phyloP scores from a whole-genome alignment of 2,113 vertebrate genomes.

The Eretmochelys imbricata region DNA sequence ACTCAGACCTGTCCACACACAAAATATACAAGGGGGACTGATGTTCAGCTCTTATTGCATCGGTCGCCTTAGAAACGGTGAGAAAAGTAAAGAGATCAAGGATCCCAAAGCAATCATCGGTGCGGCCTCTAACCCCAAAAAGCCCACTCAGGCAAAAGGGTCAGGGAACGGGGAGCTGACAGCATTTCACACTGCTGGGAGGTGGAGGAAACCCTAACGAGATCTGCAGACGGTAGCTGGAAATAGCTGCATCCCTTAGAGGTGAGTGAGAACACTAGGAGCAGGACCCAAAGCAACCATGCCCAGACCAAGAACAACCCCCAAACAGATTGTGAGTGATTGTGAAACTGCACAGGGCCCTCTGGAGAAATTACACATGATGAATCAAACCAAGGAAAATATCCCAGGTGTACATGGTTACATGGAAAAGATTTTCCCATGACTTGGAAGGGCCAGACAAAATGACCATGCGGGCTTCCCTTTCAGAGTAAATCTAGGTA shows the following conservation, averaged over 20 bases:
- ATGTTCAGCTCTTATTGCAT: rapidly evolving
- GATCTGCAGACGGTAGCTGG: rapidly evolving
- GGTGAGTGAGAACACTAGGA: neutral
- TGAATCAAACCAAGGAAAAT: neutral
- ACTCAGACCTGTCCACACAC: neutral
- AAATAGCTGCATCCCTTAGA: neutral
- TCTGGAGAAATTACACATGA: neutral
- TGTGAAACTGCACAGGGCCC: neutral
- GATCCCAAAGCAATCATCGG: rapidly evolving
- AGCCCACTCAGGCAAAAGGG: neutral
- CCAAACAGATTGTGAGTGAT: neutral
- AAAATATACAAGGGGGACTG: neutral
- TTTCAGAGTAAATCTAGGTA: neutral
- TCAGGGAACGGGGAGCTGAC: neutral
- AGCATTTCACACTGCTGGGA: neutral
- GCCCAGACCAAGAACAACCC: neutral
- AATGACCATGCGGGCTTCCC: rapidly evolving
- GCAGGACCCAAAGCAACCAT: rapidly evolving
- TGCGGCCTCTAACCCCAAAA: neutral
- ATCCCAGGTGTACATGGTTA: neutral
- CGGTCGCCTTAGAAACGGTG: neutral
- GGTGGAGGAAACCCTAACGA: rapidly evolving
- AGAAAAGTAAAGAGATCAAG: constrained; percentile 12
- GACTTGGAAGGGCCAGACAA: neutral
- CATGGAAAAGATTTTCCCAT: neutral